Evolutionary conservation across 2,888 invertebrate species (phyloP).

Genomic region (Pollenia griseotomentosa): DNA sequence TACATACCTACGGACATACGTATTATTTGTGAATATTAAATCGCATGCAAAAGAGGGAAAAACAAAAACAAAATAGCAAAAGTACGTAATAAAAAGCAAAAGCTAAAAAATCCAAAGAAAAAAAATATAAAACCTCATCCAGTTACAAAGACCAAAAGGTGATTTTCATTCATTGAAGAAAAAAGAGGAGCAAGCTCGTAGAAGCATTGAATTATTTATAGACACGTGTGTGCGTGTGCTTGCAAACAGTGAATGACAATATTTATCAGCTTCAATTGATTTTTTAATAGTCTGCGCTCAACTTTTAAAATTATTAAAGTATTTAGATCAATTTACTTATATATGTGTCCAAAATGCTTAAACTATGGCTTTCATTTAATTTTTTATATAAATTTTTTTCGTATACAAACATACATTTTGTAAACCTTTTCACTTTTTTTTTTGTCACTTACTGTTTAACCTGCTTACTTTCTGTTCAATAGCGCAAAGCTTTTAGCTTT

Average conservation of each 20-base stretch:
- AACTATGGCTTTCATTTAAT: too few species aligned
- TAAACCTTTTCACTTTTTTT: neutral
- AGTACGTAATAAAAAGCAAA: neutral
- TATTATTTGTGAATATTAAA: neutral
- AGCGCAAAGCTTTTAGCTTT: constrained; percentile 61
- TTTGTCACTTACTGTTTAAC: constrained; percentile 21
- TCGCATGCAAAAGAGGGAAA: neutral
- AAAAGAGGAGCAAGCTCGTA: neutral
- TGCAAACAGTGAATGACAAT: neutral
- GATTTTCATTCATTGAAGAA: constrained; percentile 30
- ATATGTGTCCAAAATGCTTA: too few species aligned
- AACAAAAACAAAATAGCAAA: too few species aligned
- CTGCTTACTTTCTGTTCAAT: neutral
- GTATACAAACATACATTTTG: too few species aligned
- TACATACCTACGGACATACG: neutral
- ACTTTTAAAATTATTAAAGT: too few species aligned
- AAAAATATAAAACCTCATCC: constrained; percentile 43
- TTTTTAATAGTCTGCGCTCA: too few species aligned
- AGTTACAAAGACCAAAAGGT: constrained; percentile 49
- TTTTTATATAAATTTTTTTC: neutral
- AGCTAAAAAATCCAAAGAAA: neutral
- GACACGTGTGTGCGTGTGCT: neutral
- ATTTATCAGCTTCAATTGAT: too few species aligned
- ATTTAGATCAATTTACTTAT: too few species aligned
- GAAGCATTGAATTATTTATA: neutral